phyloP scores from a whole-genome alignment of 2,888 invertebrate genomes.

The Drosophila pegasa region DNA sequence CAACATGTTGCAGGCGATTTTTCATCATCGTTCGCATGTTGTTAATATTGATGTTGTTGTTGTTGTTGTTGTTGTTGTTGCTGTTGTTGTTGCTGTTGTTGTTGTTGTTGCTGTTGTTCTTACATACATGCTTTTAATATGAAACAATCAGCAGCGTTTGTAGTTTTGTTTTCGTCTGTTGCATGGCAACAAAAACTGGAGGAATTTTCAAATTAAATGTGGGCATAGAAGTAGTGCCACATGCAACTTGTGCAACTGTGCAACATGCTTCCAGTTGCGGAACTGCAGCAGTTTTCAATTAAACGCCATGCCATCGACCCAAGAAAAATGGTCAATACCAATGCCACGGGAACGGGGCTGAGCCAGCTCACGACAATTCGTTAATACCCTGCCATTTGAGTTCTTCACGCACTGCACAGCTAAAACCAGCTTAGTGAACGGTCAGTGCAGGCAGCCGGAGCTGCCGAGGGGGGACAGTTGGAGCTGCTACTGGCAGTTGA shows the following conservation, averaged over 20 bases:
- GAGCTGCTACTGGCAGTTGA: constrained; percentile 64
- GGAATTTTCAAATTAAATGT: constrained; percentile 74
- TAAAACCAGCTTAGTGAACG: constrained; percentile 38
- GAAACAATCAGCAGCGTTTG: constrained; percentile 78
- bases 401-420: constrained; percentile 78
- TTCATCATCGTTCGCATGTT: constrained; percentile 81
- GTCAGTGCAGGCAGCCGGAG: background rate
- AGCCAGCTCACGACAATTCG: constrained; percentile 77
- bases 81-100: constrained; percentile 47
- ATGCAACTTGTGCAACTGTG: constrained; percentile 40
- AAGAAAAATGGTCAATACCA: constrained; percentile 72
- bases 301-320: constrained; percentile 75
- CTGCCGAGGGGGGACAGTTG: constrained; percentile 18
- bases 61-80: constrained; percentile 28
- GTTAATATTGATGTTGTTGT: constrained; percentile 59
- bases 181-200: constrained; percentile 55
- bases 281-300: constrained; percentile 83
- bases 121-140: constrained; percentile 73
- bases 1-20: constrained; percentile 83
- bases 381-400: constrained; percentile 81
- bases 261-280: constrained; percentile 19
- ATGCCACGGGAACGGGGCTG: constrained; percentile 16
- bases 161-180: constrained; percentile 72
- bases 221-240: constrained; percentile 62
- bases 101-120: constrained; percentile 29